Evolutionary conservation across 2,797 vertebrate genomes (phyloP).

Genomic region (Rhynchotus rufescens): DNA sequence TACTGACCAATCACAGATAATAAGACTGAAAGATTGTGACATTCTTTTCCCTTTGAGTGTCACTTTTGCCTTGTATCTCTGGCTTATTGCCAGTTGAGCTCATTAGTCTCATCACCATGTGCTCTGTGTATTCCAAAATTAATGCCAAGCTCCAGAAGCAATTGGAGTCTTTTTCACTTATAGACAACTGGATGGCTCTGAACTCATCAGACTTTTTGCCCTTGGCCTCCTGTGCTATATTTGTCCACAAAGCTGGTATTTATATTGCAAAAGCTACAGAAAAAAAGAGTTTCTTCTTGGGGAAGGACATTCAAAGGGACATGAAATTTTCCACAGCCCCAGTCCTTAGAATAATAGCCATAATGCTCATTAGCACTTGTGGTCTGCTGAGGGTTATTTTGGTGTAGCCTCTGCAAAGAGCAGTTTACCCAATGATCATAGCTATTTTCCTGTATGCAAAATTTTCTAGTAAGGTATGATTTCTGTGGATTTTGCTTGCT

Average conservation of each 20-base stretch:
- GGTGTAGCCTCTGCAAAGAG: background rate
- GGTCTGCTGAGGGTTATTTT: slow-evolving; percentile 14
- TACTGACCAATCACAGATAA: background rate
- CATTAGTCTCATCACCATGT: background rate
- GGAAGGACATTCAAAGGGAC: background rate
- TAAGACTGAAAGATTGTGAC: background rate
- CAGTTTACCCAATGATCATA: background rate
- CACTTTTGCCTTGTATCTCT: background rate
- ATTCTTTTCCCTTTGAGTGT: background rate
- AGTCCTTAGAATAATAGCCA: background rate
- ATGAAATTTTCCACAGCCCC: background rate
- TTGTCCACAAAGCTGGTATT: background rate
- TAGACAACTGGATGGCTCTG: background rate
- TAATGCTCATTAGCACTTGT: background rate
- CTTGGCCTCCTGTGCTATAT: background rate
- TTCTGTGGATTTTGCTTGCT: background rate
- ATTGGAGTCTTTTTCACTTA: background rate
- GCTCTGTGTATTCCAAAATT: background rate
- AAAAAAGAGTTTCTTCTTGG: background rate
- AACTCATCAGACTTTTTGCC: background rate
- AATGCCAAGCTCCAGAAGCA: background rate
- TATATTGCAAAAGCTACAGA: background rate
- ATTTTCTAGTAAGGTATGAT: background rate
- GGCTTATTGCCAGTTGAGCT: background rate
- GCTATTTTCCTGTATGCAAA: background rate